These are phyloP conservation scores for Neostethus bicornis DNA, from an alignment of 2,797 vertebrate species.

Conservation along the genomic window DNA sequence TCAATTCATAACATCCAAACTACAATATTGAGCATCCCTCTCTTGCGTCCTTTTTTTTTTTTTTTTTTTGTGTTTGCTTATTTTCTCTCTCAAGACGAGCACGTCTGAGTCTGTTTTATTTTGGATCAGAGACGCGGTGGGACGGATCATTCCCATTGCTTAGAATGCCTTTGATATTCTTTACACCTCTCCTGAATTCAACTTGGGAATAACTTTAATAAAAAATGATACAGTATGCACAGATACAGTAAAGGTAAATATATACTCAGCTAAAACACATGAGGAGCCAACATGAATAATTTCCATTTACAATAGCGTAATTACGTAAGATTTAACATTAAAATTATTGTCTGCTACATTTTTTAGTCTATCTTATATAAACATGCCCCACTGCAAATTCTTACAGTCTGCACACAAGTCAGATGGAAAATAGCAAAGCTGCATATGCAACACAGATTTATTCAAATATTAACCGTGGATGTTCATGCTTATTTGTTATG, in stretches of 20 bases:
- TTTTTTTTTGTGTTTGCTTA: neutral
- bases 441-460: constrained; percentile 35
- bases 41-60: constrained; percentile 43
- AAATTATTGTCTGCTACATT: constrained; percentile 31
- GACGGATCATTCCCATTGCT: constrained; percentile 44
- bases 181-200: constrained; percentile 48
- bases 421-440: constrained; percentile 36
- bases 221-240: constrained; percentile 29
- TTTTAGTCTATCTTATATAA: constrained; percentile 35
- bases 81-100: constrained; percentile 58
- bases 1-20: no score
- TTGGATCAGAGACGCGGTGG: constrained; percentile 51
- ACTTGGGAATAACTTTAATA: constrained; percentile 33
- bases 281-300: constrained; percentile 11
- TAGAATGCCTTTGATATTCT: constrained; percentile 56
- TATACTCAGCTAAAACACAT: constrained; percentile 1
- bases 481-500: constrained; percentile 36
- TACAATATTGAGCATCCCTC: no score
- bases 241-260: constrained; percentile 10
- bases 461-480: constrained; percentile 50
- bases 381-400: constrained; percentile 17
- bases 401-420: constrained; percentile 25
- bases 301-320: constrained; percentile 10
- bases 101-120: constrained; percentile 69
- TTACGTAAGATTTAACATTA: constrained; percentile 37